Evolutionary conservation across 2,113 vertebrate species (phyloP).

Genomic region (Prunella fulvescens): DNA sequence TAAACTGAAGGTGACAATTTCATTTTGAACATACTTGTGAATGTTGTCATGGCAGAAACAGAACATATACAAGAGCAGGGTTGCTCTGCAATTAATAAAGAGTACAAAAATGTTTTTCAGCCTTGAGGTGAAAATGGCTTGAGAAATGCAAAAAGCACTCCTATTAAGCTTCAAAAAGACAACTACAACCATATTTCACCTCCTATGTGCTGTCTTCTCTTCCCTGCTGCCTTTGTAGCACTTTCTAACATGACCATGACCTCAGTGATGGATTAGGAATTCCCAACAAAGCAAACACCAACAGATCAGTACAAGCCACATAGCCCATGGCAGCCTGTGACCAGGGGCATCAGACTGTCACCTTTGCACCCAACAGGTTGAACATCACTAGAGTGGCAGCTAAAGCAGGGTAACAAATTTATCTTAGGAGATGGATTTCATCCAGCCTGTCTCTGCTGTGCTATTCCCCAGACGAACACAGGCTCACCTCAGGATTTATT

Average conservation of each 20-base stretch:
- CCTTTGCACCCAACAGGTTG: background rate
- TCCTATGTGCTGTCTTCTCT: background rate
- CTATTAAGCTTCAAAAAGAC: background rate
- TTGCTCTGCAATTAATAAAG: background rate
- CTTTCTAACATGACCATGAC: background rate
- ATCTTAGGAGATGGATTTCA: background rate
- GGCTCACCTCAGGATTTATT: rapidly evolving
- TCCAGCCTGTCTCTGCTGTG: background rate
- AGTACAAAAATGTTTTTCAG: background rate
- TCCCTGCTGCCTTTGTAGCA: background rate
- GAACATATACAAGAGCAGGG: background rate
- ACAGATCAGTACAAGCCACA: background rate
- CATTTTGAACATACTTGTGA: background rate
- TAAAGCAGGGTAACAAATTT: background rate
- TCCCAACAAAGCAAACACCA: background rate
- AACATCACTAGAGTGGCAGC: background rate
- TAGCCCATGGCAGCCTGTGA: rapidly evolving
- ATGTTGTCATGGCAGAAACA: background rate
- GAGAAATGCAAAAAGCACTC: background rate
- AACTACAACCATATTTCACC: background rate
- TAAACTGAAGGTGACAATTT: background rate
- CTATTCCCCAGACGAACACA: background rate
- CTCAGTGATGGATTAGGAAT: background rate
- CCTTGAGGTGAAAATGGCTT: background rate
- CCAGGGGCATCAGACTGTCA: background rate